Evolutionary conservation across 2,113 vertebrate species (phyloP), one percentile per base, ranked within the genome.

Genomic region (Passer montanus): DNA sequence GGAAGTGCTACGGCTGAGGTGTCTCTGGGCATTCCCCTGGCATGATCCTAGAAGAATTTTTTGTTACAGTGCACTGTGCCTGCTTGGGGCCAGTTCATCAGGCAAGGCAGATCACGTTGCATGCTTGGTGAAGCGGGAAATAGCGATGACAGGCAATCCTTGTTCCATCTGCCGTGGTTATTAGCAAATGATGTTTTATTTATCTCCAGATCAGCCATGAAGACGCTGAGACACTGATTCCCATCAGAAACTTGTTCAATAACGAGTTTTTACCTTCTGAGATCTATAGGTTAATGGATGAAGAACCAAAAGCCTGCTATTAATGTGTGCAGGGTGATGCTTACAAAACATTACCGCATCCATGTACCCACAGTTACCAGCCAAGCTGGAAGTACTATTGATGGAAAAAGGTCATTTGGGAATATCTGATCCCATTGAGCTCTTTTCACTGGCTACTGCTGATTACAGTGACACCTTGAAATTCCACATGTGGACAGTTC

Each of bases 111-210:
- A 90, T 96, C 94, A 96, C 76, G 47, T 87, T 84, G 89, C 73
- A n/a, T 68, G 93, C 95, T 97, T 70, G 80, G 68, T 87, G 91
- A 97, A 97, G 94, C 22, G 8, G 86, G 72, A 94, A 96, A 96
- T 77, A 95, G 55, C 1, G 0, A 90, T 90, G 92, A 95, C 83
- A 96, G 83, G 74, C 83, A 94, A 94, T 94, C 83, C 82, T 78
- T 63, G 89, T 89, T 88, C 96, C 96, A 94, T 95, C 96, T 97
- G 95, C 89, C 27, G n/a, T 6, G 3, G 64, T 94, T 96, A 93
- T 93, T 96, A 97, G 93, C 60, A 92, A 95, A 92, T 94, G 33
- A 97, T 93, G 76, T 89, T 96, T 96, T 96, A 96, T 96, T 97
- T 96, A 95, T 95, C 91, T 95, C 75, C 60, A 73, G 39, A 89